Evolutionary conservation across 2,888 invertebrate species (phyloP).

Genomic region (Nephrocerus scutellatus): DNA sequence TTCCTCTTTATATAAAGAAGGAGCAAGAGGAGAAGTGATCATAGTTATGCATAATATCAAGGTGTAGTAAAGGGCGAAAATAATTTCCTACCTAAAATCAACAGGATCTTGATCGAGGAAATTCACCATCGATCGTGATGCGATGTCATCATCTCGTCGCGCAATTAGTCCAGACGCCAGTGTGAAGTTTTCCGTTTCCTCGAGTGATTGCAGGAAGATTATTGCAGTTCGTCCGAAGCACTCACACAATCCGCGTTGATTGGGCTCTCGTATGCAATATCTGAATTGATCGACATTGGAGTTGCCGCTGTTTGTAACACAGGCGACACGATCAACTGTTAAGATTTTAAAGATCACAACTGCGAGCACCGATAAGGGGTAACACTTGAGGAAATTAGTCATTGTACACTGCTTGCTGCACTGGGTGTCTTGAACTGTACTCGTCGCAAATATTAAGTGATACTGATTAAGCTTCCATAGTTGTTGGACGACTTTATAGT

Average conservation of each 20-base stretch:
- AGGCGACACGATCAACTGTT: too few species aligned
- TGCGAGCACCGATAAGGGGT: too few species aligned
- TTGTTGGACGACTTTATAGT: too few species aligned
- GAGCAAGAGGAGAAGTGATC: not conserved
- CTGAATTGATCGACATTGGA: constrained; percentile 31
- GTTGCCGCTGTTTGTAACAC: too few species aligned
- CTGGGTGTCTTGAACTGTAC: too few species aligned
- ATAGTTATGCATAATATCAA: constrained; percentile 21
- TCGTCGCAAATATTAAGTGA: too few species aligned
- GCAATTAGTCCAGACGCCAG: constrained; percentile 59
- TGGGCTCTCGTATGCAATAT: constrained; percentile 49
- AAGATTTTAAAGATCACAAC: too few species aligned
- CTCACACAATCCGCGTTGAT: constrained; percentile 51
- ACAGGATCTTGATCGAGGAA: constrained; percentile 67
- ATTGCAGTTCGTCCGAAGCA: constrained; percentile 67
- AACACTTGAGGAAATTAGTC: too few species aligned
- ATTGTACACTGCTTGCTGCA: too few species aligned
- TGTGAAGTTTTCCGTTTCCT: constrained; percentile 60
- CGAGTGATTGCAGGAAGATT: constrained; percentile 57
- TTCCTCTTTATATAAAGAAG: constrained; percentile 48
- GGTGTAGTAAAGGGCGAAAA: too few species aligned
- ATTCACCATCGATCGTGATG: constrained; percentile 59
- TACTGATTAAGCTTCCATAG: too few species aligned
- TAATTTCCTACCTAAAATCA: constrained; percentile 66
- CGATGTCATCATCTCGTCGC: constrained; percentile 56